Evolutionary conservation across 2,888 invertebrate species (phyloP).

Genomic region (Cyclophora punctaria): DNA sequence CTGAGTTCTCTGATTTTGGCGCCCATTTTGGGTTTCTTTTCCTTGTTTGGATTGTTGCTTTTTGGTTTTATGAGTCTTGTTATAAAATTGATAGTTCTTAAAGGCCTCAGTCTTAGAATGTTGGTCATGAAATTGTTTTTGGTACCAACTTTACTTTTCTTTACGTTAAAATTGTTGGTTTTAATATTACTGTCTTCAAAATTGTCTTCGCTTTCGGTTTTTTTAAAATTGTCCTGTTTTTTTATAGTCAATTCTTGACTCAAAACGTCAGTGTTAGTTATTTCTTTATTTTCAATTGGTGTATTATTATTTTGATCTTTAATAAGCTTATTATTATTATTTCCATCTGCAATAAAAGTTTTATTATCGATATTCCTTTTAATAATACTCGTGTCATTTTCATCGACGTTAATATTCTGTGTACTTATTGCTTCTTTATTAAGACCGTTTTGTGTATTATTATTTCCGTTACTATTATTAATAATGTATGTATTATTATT

Average conservation of each 20-base stretch:
- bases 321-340: not conserved
- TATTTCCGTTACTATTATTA: too few relatives aligned
- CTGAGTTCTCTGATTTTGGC: not conserved
- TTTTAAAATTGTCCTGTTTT: too few relatives aligned
- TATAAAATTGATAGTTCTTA: not conserved
- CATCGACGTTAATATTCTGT: too few relatives aligned
- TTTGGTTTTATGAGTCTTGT: not conserved
- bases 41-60: constrained; percentile 5
- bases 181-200: too few relatives aligned
- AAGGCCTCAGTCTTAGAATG: constrained; percentile 4
- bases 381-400: too few relatives aligned
- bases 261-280: not conserved
- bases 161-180: not conserved
- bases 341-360: too few relatives aligned
- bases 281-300: not conserved
- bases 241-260: too few relatives aligned
- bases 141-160: not conserved
- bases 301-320: not conserved
- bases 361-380: too few relatives aligned
- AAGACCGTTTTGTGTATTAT: too few relatives aligned
- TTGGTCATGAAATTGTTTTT: constrained; percentile 1
- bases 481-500: too few relatives aligned
- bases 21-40: constrained; percentile 2
- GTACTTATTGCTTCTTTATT: too few relatives aligned
- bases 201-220: too few relatives aligned